Evolutionary conservation across 2,888 invertebrate species (phyloP).

Genomic region (Theodoxus fluviatilis): DNA sequence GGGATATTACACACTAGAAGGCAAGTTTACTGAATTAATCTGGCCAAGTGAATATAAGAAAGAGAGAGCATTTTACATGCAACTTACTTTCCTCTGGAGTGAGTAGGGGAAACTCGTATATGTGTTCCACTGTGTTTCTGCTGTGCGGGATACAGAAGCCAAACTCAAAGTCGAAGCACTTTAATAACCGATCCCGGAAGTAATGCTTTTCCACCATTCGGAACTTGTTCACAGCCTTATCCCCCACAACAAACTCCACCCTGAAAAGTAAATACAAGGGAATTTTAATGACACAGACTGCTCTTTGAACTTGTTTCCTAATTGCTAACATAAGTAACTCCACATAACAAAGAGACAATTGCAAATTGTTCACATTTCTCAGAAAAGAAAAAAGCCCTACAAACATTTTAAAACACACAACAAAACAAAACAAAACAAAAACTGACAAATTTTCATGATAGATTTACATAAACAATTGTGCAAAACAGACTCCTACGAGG

Average conservation of each 20-base stretch:
- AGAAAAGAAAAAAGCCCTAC: not conserved
- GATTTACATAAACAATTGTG: too few relatives aligned
- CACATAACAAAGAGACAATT: not conserved
- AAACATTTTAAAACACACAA: not conserved
- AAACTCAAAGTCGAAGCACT: slow-evolving; percentile 99
- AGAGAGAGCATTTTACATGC: not conserved
- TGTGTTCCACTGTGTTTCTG: slow-evolving; percentile 97
- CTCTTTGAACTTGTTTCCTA: too few relatives aligned
- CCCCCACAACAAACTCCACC: slow-evolving; percentile 95
- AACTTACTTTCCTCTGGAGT: slow-evolving; percentile 83
- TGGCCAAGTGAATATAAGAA: not conserved
- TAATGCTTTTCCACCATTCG: slow-evolving; percentile 98
- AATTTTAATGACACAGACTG: too few relatives aligned
- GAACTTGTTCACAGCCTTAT: slow-evolving; percentile 88
- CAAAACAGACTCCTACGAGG: too few relatives aligned
- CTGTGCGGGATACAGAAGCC: slow-evolving; percentile 99
- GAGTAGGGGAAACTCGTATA: slow-evolving; percentile 95
- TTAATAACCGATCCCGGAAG: slow-evolving; percentile 88
- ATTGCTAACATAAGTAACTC: too few relatives aligned
- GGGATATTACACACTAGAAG: too few relatives aligned
- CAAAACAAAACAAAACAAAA: not conserved
- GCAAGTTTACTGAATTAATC: too few relatives aligned
- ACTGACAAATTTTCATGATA: not conserved
- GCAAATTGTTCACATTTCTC: not conserved
- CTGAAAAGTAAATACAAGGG: slow-evolving; percentile 70